Evolutionary conservation across 1,140 invertebrate species (phyloP), one percentile per base, ranked within the genome.

Genomic region (Heterodera carotae): DNA sequence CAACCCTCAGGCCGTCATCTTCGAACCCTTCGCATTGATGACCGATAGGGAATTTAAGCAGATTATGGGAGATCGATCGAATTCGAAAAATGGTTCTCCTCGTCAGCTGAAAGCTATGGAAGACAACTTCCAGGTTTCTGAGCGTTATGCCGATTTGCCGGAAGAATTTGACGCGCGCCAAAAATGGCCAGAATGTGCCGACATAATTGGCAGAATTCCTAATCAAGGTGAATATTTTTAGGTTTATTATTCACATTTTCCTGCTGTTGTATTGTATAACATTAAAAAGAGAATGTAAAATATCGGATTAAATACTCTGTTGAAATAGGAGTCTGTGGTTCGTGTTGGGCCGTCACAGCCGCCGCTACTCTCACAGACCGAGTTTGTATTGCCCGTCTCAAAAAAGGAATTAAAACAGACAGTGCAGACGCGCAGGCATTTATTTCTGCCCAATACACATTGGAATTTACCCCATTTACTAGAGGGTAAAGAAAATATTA

Each of bases 361-460:
- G 76, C 36, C 15, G 67, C 62, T 66, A 39, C 74, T 1, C 95
- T 96, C 92, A 93, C 93, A 22, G 95, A 97, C 88, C 90, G 94
- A 69, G 90, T 90, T 66, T 97, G 95, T 88, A 94, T 95, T 80
- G 92, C 93, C 80, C 93, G 92, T 0, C 91, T 92, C 33, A 93
- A 91, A 25, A 91, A 90, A 34, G 83, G 90, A 6, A 90, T 94
- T 84, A 29, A 43, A 36, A 66, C 64, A 6, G 18, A 18, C 43
- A 64, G 34, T 34, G n/a, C 2, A 27, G 39, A 76, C 22, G 27
- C 56, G 10, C n/a, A 0, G 25, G 29, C 64, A 53, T 36, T 25
- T 22, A 27, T 68, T 8, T 76, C 74, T 18, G 74, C 64, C 73
- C 25, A 64, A 8, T 56, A 72, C 68, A 48, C 68, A 27, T 53